phyloP scores from a whole-genome alignment of 1,140 invertebrate species.

The Ceratoteleas bidentatus region DNA sequence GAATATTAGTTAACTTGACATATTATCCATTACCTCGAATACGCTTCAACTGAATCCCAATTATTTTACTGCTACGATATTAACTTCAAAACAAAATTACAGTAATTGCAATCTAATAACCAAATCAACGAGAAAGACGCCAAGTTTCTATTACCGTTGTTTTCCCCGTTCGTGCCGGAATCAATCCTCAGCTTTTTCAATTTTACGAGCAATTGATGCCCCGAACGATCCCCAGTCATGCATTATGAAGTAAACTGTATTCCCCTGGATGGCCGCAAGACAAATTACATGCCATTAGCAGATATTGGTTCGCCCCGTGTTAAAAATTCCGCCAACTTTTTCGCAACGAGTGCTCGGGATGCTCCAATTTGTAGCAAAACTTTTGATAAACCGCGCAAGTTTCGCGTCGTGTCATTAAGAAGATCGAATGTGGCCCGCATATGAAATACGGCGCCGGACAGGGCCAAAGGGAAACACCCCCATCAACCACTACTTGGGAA shows the following conservation, averaged over 20 bases:
- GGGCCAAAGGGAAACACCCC: constrained; percentile 8
- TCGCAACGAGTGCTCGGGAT: constrained; percentile 27
- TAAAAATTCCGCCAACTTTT: constrained; percentile 48
- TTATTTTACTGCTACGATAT: too few species aligned
- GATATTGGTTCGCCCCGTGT: constrained; percentile 52
- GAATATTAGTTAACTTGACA: too few species aligned
- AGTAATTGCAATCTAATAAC: too few species aligned
- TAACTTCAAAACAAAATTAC: too few species aligned
- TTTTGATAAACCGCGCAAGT: constrained; percentile 61
- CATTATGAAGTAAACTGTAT: constrained; percentile 54
- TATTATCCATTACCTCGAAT: too few species aligned
- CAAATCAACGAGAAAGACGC: too few species aligned
- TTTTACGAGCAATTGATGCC: constrained; percentile 41
- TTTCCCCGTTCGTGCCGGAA: constrained; percentile 1
- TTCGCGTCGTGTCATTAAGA: constrained; percentile 63
- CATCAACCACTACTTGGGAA: constrained; percentile 57
- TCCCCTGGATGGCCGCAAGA: constrained; percentile 23
- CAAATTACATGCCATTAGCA: constrained; percentile 55
- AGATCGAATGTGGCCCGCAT: constrained; percentile 58
- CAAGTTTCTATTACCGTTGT: too few species aligned
- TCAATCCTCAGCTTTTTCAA: constrained; percentile 39
- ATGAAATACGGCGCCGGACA: constrained; percentile 44
- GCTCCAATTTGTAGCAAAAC: constrained; percentile 53
- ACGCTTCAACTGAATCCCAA: too few species aligned
- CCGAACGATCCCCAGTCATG: constrained; percentile 18